Conservation (phyloP, 1,140 invertebrate species). For the Rhyacophila brunnea region DNA sequence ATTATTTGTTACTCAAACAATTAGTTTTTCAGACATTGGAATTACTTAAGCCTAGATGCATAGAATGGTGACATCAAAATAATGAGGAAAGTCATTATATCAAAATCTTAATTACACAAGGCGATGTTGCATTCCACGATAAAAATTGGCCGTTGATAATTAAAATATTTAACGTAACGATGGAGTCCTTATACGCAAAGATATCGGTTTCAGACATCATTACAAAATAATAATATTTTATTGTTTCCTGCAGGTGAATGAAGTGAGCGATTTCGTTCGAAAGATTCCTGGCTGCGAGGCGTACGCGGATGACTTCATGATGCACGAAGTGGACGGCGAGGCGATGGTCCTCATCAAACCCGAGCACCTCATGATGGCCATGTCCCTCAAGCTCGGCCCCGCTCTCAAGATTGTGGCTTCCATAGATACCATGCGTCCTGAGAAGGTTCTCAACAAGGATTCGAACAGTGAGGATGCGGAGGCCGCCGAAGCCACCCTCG, state of each 20-base stretch:
- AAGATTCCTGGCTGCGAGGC: constrained; percentile 85
- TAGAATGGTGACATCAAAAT: too few species aligned
- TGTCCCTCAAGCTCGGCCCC: constrained; percentile 93
- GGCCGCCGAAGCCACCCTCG: constrained; percentile 7
- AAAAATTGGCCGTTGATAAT: too few species aligned
- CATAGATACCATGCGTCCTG: constrained; percentile 74
- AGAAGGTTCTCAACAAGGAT: constrained; percentile 45
- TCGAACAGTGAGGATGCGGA: constrained; percentile 14
- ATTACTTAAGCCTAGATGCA: too few species aligned
- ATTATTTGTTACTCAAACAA: too few species aligned
- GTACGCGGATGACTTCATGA: constrained; percentile 92
- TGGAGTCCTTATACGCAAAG: too few species aligned
- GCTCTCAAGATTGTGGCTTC: constrained; percentile 91
- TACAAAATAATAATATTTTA: neutral
- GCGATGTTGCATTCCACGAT: too few species aligned
- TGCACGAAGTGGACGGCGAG: constrained; percentile 95
- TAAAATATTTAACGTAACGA: too few species aligned
- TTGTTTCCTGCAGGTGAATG: constrained; percentile 56
- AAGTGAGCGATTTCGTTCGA: constrained; percentile 84
- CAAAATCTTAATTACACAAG: too few species aligned
- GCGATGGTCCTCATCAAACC: constrained; percentile 91
- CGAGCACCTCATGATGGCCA: constrained; percentile 91
- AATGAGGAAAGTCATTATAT: too few species aligned
- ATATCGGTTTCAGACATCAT: too few species aligned
- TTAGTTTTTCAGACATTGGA: too few species aligned